A percentile compares a stretch with the other conserved stretches of the same genome.
Conservation (phyloP, 2,888 invertebrate genomes). For the Schrankia costaestrigalis region DNA sequence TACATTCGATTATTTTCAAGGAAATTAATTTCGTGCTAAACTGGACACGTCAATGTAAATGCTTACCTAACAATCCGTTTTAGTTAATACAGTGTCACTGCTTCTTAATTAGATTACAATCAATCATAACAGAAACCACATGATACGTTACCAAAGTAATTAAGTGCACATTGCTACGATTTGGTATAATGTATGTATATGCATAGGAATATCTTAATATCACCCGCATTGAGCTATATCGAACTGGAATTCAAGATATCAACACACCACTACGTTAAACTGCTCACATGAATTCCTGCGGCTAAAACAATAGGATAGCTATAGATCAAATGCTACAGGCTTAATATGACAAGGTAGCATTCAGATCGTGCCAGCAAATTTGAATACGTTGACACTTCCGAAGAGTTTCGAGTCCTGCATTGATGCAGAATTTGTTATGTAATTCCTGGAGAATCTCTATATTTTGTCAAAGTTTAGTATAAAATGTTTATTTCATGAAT, state of each 20-base stretch:
- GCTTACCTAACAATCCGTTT: too few species aligned
- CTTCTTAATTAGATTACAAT: not conserved
- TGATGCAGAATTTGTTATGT: too few species aligned
- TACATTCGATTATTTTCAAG: too few species aligned
- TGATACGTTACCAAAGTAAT: constrained; percentile 1
- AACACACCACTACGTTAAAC: constrained; percentile 35
- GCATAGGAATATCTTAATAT: constrained; percentile 12
- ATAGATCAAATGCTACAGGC: constrained; percentile 15
- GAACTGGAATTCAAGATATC: constrained; percentile 47
- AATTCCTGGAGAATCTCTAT: too few species aligned
- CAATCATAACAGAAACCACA: not conserved
- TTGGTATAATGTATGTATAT: constrained; percentile 1
- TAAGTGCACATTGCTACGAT: constrained; percentile 1
- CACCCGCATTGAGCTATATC: constrained; percentile 26
- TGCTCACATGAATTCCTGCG: constrained; percentile 58
- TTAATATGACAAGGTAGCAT: constrained; percentile 7
- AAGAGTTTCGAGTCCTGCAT: not conserved
- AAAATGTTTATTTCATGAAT: too few species aligned
- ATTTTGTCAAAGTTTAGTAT: too few species aligned
- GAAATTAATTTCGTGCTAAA: too few species aligned
- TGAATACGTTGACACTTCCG: constrained; percentile 2
- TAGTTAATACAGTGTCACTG: too few species aligned
- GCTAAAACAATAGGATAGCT: constrained; percentile 39
- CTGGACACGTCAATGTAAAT: too few species aligned
- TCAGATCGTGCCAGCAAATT: constrained; percentile 4